Evolutionary conservation across 2,113 vertebrate species (phyloP), one percentile per base, ranked within the genome.

Genomic region (Notothenia rossii): DNA sequence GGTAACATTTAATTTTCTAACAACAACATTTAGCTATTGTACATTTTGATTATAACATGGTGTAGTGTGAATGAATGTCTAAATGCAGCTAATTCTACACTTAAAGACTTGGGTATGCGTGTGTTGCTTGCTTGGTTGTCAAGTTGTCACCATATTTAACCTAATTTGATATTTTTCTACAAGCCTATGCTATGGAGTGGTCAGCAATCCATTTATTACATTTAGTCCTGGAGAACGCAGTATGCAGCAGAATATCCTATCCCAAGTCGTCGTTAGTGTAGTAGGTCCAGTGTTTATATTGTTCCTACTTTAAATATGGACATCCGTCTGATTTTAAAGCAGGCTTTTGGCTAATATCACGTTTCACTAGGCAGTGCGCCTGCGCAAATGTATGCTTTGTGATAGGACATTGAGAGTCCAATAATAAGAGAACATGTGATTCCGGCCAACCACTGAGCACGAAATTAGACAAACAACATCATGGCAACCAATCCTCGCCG

Each of bases 401-500:
- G 51, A 78, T 46, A 55, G 78, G 74, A 33, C 9, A 29, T 10
- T 8, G 5, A 6, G 0, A 18, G 29, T 22, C 87, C 75, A 90
- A 86, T 91, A 46, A 22, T 1, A 60, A 49, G 12, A 3, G 17
- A 73, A 54, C 87, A 87, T 92, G 87, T 84, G 83, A 85, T 66
- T 87, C 68, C 25, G 75, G 40, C 93, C 88, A 93, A 92, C 91
- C 72, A 0, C 18, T 3, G 29, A 45, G 20, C 33, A n/a, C n/a
- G 3, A 72, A 72, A 80, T 40, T 62, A 84, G 70, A 83, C 85
- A 85, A 87, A 86, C 84, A 85, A 87, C 72, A 90, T 8, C 1
- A 46, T n/a, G 7, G 14, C 10, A 89, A 55, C 94, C 91, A 93
- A 93, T 88, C 82, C n/a, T 4, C 8, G 40, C n/a, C 18, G 61